Conservation (phyloP, 1,140 invertebrate genomes). For the Probaryconus sp. region DNA sequence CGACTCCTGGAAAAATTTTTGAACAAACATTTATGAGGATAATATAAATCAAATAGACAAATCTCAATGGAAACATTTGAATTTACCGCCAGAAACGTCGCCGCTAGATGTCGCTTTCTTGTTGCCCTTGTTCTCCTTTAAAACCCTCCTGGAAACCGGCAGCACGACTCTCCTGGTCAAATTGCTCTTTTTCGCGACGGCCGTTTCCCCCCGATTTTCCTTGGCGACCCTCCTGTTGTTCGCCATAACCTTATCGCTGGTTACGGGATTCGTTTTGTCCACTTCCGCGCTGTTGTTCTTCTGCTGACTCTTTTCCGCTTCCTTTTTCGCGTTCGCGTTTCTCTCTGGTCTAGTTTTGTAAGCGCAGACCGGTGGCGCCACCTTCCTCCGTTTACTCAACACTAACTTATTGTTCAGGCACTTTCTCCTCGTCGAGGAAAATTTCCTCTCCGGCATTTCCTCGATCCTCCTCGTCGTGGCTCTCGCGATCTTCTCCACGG, state of each 20-base stretch:
- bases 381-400: constrained; percentile 15
- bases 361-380: constrained; percentile 9
- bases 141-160: constrained; percentile 64
- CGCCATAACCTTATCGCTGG: constrained; percentile 46
- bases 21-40: constrained; percentile 1
- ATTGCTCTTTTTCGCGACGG: constrained; percentile 46
- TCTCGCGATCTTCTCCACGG: constrained; percentile 37
- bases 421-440: constrained; percentile 54
- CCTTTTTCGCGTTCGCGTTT: constrained; percentile 24
- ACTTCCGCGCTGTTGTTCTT: constrained; percentile 63
- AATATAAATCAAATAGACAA: too few relatives aligned
- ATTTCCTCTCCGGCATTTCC: constrained; percentile 43
- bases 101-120: constrained; percentile 62
- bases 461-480: constrained; percentile 24
- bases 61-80: background rate
- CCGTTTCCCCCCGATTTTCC: constrained; percentile 68
- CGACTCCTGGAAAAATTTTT: constrained; percentile 55
- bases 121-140: constrained; percentile 75
- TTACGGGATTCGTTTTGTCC: constrained; percentile 48
- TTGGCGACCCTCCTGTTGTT: constrained; percentile 68
- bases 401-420: constrained; percentile 59
- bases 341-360: constrained; percentile 47
- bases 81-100: constrained; percentile 45
- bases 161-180: constrained; percentile 55
- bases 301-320: constrained; percentile 46